These are phyloP conservation scores for Anthophora plumipes DNA, from an alignment of 2,888 invertebrate species.

Conservation along the genomic window DNA sequence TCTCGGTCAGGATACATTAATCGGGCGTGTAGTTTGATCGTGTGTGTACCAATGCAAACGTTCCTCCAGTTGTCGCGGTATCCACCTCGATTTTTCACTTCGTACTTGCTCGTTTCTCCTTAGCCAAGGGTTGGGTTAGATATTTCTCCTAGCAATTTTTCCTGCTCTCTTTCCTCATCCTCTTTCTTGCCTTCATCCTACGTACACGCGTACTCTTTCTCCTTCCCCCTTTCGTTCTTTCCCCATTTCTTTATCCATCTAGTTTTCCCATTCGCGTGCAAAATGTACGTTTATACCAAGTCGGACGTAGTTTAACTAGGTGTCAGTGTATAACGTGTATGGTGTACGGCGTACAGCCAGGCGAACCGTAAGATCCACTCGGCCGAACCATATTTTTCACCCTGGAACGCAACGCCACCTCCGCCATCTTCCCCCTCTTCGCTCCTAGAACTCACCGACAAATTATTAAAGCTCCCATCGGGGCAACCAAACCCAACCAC, in stretches of 20 bases:
- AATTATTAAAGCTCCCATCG: conserved; percentile 71
- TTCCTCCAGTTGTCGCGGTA: background rate
- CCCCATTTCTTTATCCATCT: background rate
- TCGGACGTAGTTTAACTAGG: conserved; percentile 35
- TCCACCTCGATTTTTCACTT: background rate
- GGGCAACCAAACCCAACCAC: conserved; percentile 3
- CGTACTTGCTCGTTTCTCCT: conserved; percentile 1
- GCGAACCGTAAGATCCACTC: conserved; percentile 54
- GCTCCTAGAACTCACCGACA: conserved; percentile 51
- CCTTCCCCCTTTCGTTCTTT: background rate
- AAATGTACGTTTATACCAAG: conserved; percentile 24
- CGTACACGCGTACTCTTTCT: background rate
- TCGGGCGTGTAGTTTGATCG: conserved; percentile 29
- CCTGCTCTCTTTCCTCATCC: background rate
- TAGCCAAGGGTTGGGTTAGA: background rate
- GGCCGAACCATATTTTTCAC: conserved; percentile 61
- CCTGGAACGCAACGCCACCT: conserved; percentile 42
- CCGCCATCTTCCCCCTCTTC: conserved; percentile 7
- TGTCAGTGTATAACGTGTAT: conserved; percentile 29
- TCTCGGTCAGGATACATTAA: too few species aligned
- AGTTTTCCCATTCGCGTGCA: conserved; percentile 14
- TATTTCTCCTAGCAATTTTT: conserved; percentile 27
- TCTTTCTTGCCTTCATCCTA: background rate
- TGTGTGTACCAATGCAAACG: conserved; percentile 13
- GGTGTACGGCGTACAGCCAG: conserved; percentile 21